Conservation (phyloP, 2,113 vertebrate species). For the Caranx melampygus region DNA sequence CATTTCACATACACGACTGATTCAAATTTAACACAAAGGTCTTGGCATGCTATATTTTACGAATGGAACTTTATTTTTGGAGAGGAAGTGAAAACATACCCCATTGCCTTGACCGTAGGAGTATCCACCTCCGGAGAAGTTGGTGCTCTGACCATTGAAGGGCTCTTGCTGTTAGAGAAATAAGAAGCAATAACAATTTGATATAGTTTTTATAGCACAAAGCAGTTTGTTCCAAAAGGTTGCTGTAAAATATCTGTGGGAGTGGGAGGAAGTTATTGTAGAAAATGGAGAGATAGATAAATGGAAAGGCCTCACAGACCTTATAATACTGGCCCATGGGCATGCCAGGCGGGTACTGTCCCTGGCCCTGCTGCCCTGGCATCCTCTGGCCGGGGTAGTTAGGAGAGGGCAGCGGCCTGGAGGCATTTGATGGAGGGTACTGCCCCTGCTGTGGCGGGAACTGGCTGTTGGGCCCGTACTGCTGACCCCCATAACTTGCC, state of each 20-base stretch:
- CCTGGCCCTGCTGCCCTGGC: conserved; percentile 92
- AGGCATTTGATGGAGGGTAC: conserved; percentile 91
- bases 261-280: neutral
- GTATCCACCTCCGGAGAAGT: conserved; percentile 89
- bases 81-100: conserved; percentile 78
- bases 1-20: conserved; percentile 8
- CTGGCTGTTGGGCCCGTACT: conserved; percentile 97
- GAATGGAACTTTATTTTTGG: neutral
- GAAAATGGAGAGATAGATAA: conserved; percentile 1
- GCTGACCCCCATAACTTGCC: conserved; percentile 95
- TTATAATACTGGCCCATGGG: conserved; percentile 99
- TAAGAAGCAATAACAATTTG: neutral
- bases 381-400: conserved; percentile 96
- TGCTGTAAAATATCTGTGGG: neutral
- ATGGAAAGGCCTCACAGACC: conserved; percentile 78
- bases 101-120: conserved; percentile 89
- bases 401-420: conserved; percentile 93
- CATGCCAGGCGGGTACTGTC: conserved; percentile 94
- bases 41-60: neutral
- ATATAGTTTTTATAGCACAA: neutral
- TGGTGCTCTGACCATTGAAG: conserved; percentile 86
- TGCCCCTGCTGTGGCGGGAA: conserved; percentile 97
- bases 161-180: conserved; percentile 83
- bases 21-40: neutral
- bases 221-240: neutral